Evolutionary conservation across 2,888 invertebrate genomes (phyloP), one percentile per base, ranked within the genome.

Genomic region (Scrobipalpa costella): DNA sequence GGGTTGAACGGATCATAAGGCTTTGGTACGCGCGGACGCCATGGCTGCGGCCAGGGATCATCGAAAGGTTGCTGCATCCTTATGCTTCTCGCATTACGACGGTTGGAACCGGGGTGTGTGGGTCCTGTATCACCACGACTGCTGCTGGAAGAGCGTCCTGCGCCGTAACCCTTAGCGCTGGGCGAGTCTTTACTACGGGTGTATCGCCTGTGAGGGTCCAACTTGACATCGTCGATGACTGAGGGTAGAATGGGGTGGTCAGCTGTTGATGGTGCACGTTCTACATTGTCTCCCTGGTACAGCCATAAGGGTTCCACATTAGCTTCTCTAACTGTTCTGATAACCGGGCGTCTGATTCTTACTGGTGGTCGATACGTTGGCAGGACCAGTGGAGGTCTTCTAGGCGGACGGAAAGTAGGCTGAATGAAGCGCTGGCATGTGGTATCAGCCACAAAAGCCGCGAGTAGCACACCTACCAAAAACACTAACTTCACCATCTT

Each of bases 61-160:
- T 57, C 40, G 44, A 33, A 34, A 15, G 63, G 38, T 59, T 66
- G 64, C 11, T 62, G 47, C n/a, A n/a, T n/a, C 17, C 63, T 61
- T 6, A 64, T 58, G 21, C 63, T 66, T 66, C 79, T 74, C 7
- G 81, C 69, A 55, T 84, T 79, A 19, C 83, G 77, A 5, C 79
- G 74, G 61, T 82, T 81, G 67, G 80, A 80, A 11, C 80, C 83
- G 8, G 82, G 79, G 64, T 81, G 79, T 3, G 80, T 79, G 6
- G 76, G 64, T 7, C 80, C 80, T 7, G 80, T 80, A 49, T 79
- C 68, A 2, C 72, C 66, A 59, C 72, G 73, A 19, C 76, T 66
- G 38, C 71, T 71, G 21, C 50, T 21, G 13, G 50, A 52, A 3
- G 75, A 70, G 0, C 74, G 73, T 44, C 75, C 73, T 57, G 77